Evolutionary conservation across 2,797 vertebrate genomes (phyloP), one percentile per base, ranked within the genome.

Genomic region (Mormyrus proboscirostris): DNA sequence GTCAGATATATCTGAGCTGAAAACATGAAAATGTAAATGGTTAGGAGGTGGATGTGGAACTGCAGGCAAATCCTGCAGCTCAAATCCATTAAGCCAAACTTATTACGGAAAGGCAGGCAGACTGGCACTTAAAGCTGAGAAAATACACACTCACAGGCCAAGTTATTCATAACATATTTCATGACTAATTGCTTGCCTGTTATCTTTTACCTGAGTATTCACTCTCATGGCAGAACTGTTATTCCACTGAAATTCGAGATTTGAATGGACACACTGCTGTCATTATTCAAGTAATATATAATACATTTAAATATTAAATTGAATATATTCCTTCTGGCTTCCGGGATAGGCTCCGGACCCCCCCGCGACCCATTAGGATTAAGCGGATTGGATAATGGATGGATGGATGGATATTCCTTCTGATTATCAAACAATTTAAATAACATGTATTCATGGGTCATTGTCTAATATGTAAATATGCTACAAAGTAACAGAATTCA

Each of bases 141-240:
- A 89, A 89, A 89, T 89, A 90, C 25, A 25, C 69, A 55, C 19
- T 59, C 47, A 49, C 5, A 16, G 88, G 62, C 53, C 65, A 50
- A 10, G 47, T 44, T 65, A 82, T 88, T 88, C 57, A 84, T 51
- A 88, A 79, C 85, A 87, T 89, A 88, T 87, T 89, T 91, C 89
- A 89, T 83, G 55, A 87, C 55, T 65, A 83, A 87, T 88, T 90
- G 50, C 38, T 69, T 87, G 44, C 51, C 76, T 90, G 85, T 83
- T 87, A 87, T 88, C 65, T 53, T 87, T 69, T 87, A 83, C 57
- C 69, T 29, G 16, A 85, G 25, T 59, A 33, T 16, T 55, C n/a
- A 51, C 44, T 25, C 49, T 84, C 38, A 86, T 62, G 47, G 16
- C 6, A 49, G 6, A 29, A 49, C 59, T 90, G 59, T 86, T 88